phyloP scores from a whole-genome alignment of 37 sponge, comb jelly and placozoan species.

The Ephydatia muelleri region DNA sequence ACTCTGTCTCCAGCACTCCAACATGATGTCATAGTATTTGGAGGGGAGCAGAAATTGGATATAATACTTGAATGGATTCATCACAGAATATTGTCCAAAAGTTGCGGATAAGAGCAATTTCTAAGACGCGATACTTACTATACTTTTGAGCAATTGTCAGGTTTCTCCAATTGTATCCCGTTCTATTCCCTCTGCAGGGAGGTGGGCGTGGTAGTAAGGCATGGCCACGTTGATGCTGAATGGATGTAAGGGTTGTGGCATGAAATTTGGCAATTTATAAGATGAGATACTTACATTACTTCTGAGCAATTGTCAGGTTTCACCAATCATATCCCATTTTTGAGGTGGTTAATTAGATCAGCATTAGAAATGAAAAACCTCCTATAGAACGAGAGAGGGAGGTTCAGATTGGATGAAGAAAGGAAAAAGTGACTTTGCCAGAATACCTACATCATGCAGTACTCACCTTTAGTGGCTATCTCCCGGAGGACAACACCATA shows the following conservation, averaged over 20 bases:
- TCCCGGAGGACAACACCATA: conserved; percentile 81
- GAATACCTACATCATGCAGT: background rate
- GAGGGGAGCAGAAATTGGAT: background rate
- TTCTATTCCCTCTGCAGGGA: background rate
- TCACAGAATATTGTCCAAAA: no score
- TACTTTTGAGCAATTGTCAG: conserved; percentile 57
- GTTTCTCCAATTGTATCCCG: conserved; percentile 59
- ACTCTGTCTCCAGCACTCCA: conserved; percentile 50
- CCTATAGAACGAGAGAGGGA: conserved; percentile 29
- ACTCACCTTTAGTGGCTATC: conserved; percentile 71
- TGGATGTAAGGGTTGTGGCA: conserved; percentile 20
- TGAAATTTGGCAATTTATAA: no score
- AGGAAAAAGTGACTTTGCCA: no score
- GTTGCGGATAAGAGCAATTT: no score
- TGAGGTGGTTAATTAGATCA: conserved; percentile 32
- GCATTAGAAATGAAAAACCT: conserved; percentile 46
- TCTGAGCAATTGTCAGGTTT: conserved; percentile 54
- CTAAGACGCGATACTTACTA: conserved; percentile 57
- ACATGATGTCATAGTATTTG: conserved; percentile 55
- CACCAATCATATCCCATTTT: conserved; percentile 57
- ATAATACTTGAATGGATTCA: no score
- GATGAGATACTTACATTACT: conserved; percentile 59
- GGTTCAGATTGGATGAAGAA: no score
- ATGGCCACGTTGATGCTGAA: conserved; percentile 14
- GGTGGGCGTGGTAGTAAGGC: background rate